Percentiles rank a stretch among this genome's conserved stretches.
phyloP scores from a whole-genome alignment of 2,888 invertebrate species.

The Mythimna loreyi region DNA sequence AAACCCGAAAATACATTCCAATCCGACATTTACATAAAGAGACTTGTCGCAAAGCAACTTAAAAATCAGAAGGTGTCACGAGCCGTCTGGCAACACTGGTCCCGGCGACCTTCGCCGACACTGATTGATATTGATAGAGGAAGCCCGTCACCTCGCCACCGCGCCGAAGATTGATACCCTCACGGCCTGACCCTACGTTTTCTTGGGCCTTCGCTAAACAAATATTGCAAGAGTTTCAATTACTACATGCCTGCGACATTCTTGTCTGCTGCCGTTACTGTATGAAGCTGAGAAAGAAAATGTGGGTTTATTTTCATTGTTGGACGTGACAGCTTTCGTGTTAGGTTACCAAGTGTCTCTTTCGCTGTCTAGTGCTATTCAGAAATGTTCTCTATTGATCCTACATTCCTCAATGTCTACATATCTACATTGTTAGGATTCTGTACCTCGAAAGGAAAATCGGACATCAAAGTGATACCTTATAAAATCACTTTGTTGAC shows the following conservation, averaged over 20 bases:
- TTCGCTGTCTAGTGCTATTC: not conserved
- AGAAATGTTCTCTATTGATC: not conserved
- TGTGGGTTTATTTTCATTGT: constrained; percentile 33
- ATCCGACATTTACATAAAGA: constrained; percentile 37
- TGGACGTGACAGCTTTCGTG: constrained; percentile 25
- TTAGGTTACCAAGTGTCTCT: constrained; percentile 8
- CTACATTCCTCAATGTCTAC: not conserved
- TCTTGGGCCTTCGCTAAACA: constrained; percentile 50
- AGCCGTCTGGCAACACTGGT: constrained; percentile 48
- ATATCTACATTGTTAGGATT: too few relatives aligned
- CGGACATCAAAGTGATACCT: too few relatives aligned
- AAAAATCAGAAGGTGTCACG: constrained; percentile 52
- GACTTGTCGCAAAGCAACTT: constrained; percentile 39
- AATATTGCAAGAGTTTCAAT: constrained; percentile 59
- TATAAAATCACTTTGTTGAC: too few relatives aligned
- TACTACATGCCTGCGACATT: constrained; percentile 50
- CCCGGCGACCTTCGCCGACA: constrained; percentile 65
- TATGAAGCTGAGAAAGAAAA: constrained; percentile 23
- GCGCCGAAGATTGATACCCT: constrained; percentile 68
- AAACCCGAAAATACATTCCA: constrained; percentile 16
- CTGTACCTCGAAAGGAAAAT: too few relatives aligned
- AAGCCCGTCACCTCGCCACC: constrained; percentile 65
- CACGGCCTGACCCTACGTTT: constrained; percentile 61
- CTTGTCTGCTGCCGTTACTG: constrained; percentile 15
- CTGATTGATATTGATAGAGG: constrained; percentile 86